phyloP scores from a whole-genome alignment of 2,888 invertebrate species.

The Drosophila merina region DNA sequence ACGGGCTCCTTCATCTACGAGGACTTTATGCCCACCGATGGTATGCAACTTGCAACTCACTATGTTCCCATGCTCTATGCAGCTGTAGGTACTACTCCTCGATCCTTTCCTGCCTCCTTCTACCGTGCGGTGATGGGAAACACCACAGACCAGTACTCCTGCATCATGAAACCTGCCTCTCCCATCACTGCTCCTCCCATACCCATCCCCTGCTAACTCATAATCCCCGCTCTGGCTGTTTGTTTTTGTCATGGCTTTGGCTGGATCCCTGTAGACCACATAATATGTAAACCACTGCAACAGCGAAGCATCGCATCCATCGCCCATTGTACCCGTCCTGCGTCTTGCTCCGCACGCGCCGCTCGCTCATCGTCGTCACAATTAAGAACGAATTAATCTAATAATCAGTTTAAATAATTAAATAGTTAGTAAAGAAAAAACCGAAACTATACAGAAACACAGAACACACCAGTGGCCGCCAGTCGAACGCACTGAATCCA shows the following conservation, averaged over 20 bases:
- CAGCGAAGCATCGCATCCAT: constrained; percentile 27
- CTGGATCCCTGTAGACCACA: constrained; percentile 11
- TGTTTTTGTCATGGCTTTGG: constrained; percentile 34
- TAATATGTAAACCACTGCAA: constrained; percentile 8
- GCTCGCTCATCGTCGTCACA: constrained; percentile 50
- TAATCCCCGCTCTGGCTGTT: neutral
- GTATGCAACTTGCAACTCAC: constrained; percentile 85
- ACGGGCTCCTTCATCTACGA: constrained; percentile 99
- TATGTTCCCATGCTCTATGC: constrained; percentile 36
- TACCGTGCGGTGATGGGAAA: neutral
- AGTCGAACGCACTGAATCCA: constrained; percentile 82
- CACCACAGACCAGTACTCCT: neutral
- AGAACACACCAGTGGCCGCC: constrained; percentile 58
- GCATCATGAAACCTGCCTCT: neutral
- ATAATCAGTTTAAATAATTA: neutral
- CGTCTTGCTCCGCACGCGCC: constrained; percentile 46
- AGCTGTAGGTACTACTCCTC: constrained; percentile 21
- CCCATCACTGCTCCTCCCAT: neutral
- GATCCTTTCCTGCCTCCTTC: constrained; percentile 3
- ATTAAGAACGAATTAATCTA: constrained; percentile 1
- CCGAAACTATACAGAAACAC: constrained; percentile 8
- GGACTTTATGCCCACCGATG: constrained; percentile 99
- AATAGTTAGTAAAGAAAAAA: neutral
- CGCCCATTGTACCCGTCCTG: constrained; percentile 39
- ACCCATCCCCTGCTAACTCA: neutral